phyloP scores from a whole-genome alignment of 2,113 vertebrate species.

The Chrysemys picta region DNA sequence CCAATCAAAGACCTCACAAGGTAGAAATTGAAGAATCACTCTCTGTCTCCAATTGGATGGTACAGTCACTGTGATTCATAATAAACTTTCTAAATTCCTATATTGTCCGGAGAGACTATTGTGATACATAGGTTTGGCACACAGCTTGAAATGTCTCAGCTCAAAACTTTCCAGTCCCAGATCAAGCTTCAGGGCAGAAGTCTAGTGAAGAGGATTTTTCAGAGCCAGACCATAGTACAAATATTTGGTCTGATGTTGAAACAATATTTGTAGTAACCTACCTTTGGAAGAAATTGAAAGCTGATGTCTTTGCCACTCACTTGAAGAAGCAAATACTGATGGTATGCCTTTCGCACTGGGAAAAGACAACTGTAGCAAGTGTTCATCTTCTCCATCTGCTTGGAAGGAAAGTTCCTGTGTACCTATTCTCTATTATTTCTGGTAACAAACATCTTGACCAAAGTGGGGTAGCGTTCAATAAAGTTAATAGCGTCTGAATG shows the following conservation, averaged over 20 bases:
- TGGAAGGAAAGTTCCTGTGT: not conserved
- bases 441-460: not conserved
- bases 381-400: not conserved
- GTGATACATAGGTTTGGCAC: not conserved
- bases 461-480: not conserved
- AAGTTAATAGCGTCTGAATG: not conserved
- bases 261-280: not conserved
- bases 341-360: not conserved
- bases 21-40: not conserved
- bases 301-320: not conserved
- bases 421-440: not conserved
- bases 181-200: not conserved
- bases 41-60: not conserved
- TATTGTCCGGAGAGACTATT: not conserved
- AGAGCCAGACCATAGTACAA: not conserved
- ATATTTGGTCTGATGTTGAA: not conserved
- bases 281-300: not conserved
- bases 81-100: not conserved
- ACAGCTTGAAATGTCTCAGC: not conserved
- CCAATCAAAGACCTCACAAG: not conserved
- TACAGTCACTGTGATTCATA: not conserved
- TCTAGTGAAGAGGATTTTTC: not conserved
- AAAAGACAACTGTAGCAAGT: not conserved
- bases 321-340: not conserved
- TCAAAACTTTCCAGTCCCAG: not conserved